These are phyloP conservation scores for Platycheirus albimanus DNA, from an alignment of 2,888 invertebrate genomes.

Conservation along the genomic window DNA sequence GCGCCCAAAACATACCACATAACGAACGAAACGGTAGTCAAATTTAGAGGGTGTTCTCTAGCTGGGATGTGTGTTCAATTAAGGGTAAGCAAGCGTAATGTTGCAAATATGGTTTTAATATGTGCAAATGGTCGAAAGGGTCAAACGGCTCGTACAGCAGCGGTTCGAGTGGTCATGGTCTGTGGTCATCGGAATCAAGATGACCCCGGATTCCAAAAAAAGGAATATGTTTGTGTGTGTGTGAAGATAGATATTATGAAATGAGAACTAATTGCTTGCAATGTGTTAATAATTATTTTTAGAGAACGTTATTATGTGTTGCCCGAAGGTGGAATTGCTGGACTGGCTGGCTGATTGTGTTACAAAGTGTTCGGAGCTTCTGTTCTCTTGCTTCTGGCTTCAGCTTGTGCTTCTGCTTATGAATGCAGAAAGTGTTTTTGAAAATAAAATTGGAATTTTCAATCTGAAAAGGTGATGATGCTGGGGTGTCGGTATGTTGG, in stretches of 20 bases:
- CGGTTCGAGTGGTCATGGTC: constrained; percentile 47
- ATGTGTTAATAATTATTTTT: constrained; percentile 73
- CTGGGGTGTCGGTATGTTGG: constrained; percentile 15
- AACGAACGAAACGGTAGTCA: constrained; percentile 8
- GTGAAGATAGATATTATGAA: constrained; percentile 51
- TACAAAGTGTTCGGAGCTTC: not conserved
- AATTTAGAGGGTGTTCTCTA: constrained; percentile 40
- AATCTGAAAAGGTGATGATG: constrained; percentile 35
- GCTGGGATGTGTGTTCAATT: constrained; percentile 57
- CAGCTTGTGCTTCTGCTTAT: no score
- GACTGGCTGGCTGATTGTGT: constrained; percentile 14
- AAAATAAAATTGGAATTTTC: constrained; percentile 23
- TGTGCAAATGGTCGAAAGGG: constrained; percentile 70
- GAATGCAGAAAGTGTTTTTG: not conserved
- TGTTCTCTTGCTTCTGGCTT: no score
- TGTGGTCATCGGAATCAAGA: constrained; percentile 57
- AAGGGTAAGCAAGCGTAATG: constrained; percentile 73
- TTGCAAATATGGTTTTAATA: constrained; percentile 74
- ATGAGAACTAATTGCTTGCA: constrained; percentile 72
- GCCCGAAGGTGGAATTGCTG: constrained; percentile 64
- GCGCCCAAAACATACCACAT: constrained; percentile 20
- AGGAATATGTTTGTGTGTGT: constrained; percentile 2
- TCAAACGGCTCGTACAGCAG: constrained; percentile 28
- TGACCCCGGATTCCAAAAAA: constrained; percentile 45
- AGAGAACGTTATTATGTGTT: constrained; percentile 64